Evolutionary conservation across 2,797 vertebrate genomes (phyloP).

Genomic region (Lateolabrax maculatus): DNA sequence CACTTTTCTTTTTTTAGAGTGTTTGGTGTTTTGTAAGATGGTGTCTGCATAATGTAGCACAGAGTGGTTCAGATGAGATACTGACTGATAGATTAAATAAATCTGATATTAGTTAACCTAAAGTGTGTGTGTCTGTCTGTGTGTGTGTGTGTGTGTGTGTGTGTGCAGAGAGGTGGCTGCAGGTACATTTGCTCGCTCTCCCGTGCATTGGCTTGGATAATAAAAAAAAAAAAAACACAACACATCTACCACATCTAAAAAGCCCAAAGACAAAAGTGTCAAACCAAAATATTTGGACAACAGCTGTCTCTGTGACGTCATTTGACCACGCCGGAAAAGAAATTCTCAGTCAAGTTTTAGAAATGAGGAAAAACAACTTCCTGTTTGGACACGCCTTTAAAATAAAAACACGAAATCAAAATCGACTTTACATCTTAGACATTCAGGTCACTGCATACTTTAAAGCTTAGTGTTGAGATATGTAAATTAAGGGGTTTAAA

Average conservation of each 20-base stretch:
- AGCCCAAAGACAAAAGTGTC: not conserved
- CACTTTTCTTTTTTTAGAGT: not conserved
- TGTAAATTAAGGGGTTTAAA: too few relatives aligned
- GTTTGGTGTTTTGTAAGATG: not conserved
- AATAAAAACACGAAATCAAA: conserved; percentile 42
- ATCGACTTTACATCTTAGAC: not conserved
- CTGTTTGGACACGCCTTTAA: conserved; percentile 18
- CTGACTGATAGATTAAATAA: conserved; percentile 11
- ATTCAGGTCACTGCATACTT: not conserved
- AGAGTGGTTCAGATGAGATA: not conserved
- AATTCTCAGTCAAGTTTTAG: not conserved
- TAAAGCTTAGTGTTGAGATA: too few relatives aligned
- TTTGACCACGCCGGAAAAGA: conserved; percentile 66
- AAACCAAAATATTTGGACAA: conserved; percentile 9
- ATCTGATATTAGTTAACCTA: conserved; percentile 8
- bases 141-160: not conserved
- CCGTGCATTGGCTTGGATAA: not conserved
- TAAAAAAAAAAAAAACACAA: not conserved
- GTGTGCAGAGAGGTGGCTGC: not conserved
- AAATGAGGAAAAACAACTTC: not conserved
- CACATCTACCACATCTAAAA: not conserved
- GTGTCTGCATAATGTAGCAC: conserved; percentile 1
- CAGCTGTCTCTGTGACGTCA: conserved; percentile 55
- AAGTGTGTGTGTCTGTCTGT: not conserved
- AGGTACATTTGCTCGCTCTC: not conserved